phyloP scores from a whole-genome alignment of 2,113 vertebrate species.

The Onychostruthus taczanowskii region DNA sequence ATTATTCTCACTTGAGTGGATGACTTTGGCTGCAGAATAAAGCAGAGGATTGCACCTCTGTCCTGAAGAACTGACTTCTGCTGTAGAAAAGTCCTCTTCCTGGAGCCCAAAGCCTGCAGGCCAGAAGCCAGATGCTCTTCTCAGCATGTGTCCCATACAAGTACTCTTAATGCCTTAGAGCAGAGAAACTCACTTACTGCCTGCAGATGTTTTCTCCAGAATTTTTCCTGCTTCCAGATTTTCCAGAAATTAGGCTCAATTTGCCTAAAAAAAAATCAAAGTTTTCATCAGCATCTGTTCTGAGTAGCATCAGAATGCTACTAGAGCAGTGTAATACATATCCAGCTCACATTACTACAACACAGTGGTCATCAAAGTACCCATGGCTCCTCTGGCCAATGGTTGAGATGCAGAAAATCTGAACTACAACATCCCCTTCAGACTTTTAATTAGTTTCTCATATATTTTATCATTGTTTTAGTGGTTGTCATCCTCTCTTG shows the following conservation, averaged over 20 bases:
- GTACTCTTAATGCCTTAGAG: neutral
- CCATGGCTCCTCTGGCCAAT: rapidly evolving
- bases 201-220: neutral
- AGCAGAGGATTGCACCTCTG: neutral
- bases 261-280: neutral
- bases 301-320: neutral
- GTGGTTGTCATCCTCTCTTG: neutral
- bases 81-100: neutral
- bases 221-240: neutral
- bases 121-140: neutral
- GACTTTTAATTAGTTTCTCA: neutral
- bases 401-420: neutral
- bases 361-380: neutral
- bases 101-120: neutral
- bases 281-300: neutral
- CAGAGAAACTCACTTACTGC: neutral
- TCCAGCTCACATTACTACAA: neutral
- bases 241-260: neutral
- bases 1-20: neutral
- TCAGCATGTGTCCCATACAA: neutral
- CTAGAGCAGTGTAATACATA: neutral
- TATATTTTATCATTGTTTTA: neutral
- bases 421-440: neutral
- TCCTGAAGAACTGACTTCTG: neutral
- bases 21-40: neutral